Evolutionary conservation across 2,888 invertebrate species (phyloP).

Genomic region (Sericinus montela): DNA sequence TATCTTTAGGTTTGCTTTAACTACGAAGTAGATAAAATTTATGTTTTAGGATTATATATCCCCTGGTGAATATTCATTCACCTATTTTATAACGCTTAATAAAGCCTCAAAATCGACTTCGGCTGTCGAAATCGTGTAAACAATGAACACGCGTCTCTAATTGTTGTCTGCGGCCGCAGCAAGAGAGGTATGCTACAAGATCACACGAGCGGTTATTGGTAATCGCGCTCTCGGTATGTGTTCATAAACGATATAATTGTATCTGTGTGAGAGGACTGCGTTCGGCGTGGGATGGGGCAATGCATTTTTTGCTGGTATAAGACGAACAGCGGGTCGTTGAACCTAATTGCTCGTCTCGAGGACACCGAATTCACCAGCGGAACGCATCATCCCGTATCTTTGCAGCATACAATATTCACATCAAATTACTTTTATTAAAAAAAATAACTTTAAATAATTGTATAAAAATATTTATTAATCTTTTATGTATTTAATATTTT

Average conservation of each 20-base stretch:
- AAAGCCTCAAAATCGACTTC: neutral
- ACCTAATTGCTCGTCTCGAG: constrained; percentile 58
- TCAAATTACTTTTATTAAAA: neutral
- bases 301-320: constrained; percentile 75
- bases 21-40: no score
- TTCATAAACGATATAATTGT: constrained; percentile 42
- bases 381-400: constrained; percentile 55
- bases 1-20: no score
- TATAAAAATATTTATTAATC: no score
- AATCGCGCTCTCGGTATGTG: constrained; percentile 49
- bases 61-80: no score
- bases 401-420: constrained; percentile 20
- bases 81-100: no score
- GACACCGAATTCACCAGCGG: constrained; percentile 63
- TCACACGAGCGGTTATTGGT: constrained; percentile 62
- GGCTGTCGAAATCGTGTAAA: constrained; percentile 31
- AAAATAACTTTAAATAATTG: constrained; percentile 8
- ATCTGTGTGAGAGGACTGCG: constrained; percentile 61
- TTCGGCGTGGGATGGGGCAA: constrained; percentile 72
- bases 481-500: no score
- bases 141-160: constrained; percentile 51
- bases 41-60: no score
- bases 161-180: constrained; percentile 46
- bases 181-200: constrained; percentile 55
- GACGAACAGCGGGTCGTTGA: constrained; percentile 70